phyloP scores from a whole-genome alignment of 2,797 vertebrate genomes.

The Hippopotamyrus pictus region DNA sequence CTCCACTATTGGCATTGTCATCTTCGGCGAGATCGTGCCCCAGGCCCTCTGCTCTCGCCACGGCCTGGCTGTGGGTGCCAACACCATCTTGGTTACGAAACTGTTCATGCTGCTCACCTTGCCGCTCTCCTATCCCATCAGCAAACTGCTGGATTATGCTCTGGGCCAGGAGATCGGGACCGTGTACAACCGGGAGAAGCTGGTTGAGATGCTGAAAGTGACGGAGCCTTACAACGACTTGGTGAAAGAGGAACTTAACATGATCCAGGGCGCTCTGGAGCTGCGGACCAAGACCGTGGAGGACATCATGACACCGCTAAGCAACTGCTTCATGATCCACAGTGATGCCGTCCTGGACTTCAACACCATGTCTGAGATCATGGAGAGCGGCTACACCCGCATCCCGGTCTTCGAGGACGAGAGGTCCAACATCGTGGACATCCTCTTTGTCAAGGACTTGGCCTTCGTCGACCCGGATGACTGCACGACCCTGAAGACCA shows the following conservation, averaged over 20 bases:
- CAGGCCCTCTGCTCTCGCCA: constrained; percentile 93
- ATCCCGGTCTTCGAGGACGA: constrained; percentile 89
- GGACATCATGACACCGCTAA: constrained; percentile 83
- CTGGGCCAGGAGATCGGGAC: constrained; percentile 95
- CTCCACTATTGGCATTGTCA: constrained; percentile 89
- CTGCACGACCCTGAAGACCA: constrained; percentile 88
- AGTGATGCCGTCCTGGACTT: constrained; percentile 84
- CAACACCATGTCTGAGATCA: constrained; percentile 81
- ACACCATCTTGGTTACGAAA: constrained; percentile 85
- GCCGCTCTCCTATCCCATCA: constrained; percentile 85
- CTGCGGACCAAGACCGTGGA: constrained; percentile 90
- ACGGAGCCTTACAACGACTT: constrained; percentile 91
- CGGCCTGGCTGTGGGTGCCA: constrained; percentile 87
- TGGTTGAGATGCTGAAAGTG: constrained; percentile 92
- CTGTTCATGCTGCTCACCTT: constrained; percentile 91
- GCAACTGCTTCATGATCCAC: constrained; percentile 89
- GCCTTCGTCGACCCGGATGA: constrained; percentile 95
- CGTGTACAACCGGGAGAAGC: constrained; percentile 93
- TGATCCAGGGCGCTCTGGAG: constrained; percentile 95
- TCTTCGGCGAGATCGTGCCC: constrained; percentile 91
- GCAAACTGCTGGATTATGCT: constrained; percentile 80
- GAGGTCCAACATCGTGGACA: constrained; percentile 88
- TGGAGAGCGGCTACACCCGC: constrained; percentile 73
- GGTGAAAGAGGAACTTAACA: constrained; percentile 46
- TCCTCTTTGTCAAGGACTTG: constrained; percentile 89